phyloP scores from a whole-genome alignment of 2,797 vertebrate species.

The Tinamus major region DNA sequence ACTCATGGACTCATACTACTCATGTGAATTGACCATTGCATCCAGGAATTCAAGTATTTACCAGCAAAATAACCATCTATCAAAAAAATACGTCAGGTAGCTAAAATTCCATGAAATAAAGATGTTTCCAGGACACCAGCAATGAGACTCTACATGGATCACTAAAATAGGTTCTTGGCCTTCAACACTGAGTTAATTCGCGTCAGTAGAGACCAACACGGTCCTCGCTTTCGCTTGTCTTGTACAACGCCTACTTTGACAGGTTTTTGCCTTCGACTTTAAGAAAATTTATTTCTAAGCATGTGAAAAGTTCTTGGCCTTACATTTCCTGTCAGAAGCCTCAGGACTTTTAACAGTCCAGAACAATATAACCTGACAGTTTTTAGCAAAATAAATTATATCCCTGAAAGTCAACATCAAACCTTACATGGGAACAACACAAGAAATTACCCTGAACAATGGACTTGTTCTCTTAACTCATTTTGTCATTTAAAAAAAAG shows the following conservation, averaged over 20 bases:
- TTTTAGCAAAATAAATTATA: conserved; percentile 48
- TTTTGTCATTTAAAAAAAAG: conserved; percentile 17
- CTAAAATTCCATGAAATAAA: neutral
- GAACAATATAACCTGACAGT: conserved; percentile 46
- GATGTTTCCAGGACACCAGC: neutral
- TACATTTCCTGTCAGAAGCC: conserved; percentile 54
- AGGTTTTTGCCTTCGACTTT: neutral
- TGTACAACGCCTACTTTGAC: neutral
- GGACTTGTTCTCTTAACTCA: neutral
- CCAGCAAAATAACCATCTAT: neutral
- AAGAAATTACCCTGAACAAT: neutral
- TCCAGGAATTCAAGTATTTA: neutral
- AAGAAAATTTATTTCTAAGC: conserved; percentile 15
- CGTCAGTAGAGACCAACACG: neutral
- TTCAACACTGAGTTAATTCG: neutral
- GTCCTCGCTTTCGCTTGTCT: neutral
- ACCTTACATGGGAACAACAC: neutral
- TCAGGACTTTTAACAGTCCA: conserved; percentile 28
- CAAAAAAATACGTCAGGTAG: neutral
- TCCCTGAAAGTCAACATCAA: conserved; percentile 23
- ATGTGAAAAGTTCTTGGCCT: conserved; percentile 12
- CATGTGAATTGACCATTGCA: accelerated
- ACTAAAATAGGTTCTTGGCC: neutral
- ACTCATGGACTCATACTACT: neutral
- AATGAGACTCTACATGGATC: neutral